These are phyloP conservation scores for Diprion similis DNA, from an alignment of 1,140 invertebrate species.

Conservation along the genomic window DNA sequence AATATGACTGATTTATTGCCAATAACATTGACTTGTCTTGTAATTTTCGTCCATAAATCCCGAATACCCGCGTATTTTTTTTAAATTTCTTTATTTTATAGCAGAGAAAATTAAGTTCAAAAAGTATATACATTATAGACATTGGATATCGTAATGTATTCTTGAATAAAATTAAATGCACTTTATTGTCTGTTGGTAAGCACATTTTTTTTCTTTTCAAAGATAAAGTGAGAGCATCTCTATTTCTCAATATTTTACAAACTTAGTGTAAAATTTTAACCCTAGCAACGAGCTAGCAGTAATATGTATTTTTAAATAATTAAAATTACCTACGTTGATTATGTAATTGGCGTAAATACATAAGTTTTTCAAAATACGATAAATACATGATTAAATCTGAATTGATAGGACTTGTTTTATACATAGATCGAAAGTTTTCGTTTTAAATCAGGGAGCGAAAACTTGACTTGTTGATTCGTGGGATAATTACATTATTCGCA, in stretches of 20 bases:
- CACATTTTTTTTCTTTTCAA: conserved; percentile 31
- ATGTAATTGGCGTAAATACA: not conserved
- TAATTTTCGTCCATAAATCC: no score
- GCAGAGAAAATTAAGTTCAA: no score
- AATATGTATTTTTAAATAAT: not conserved
- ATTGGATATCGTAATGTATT: no score
- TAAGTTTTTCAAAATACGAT: not conserved
- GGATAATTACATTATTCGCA: not conserved
- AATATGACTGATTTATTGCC: no score
- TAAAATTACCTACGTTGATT: not conserved
- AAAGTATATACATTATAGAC: no score
- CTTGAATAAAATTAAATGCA: conserved; percentile 35
- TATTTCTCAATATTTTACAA: conserved; percentile 34
- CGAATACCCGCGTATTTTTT: no score
- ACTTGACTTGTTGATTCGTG: not conserved
- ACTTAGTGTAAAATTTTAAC: conserved; percentile 31
- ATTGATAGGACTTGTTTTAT: no score
- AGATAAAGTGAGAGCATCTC: conserved; percentile 38
- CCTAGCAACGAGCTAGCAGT: conserved; percentile 20
- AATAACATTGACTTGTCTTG: no score
- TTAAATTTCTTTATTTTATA: no score
- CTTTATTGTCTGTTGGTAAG: conserved; percentile 50
- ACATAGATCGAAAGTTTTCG: not conserved
- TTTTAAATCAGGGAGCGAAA: not conserved
- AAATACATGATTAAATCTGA: not conserved